These are phyloP conservation scores for Neodiprion pinetum DNA, from an alignment of 1,140 invertebrate species.

Conservation along the genomic window DNA sequence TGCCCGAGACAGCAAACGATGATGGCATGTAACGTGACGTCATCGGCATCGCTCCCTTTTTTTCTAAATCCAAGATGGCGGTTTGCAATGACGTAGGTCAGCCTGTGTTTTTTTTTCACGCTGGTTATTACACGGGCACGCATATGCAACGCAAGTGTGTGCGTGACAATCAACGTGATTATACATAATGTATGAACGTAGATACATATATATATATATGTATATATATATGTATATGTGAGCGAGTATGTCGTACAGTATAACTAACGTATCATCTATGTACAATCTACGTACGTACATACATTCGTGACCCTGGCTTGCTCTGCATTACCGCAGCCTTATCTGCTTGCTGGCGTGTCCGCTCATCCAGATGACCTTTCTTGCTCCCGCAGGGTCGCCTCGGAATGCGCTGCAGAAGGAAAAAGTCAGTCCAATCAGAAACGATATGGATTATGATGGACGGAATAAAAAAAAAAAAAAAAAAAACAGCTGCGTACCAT, in stretches of 20 bases:
- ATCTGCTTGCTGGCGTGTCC: not conserved
- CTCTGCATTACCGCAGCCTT: not conserved
- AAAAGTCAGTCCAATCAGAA: too few species aligned
- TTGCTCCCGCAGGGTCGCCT: not conserved
- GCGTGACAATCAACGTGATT: too few species aligned
- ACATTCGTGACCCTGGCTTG: not conserved
- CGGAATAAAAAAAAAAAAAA: too few species aligned
- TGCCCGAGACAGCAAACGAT: too few species aligned
- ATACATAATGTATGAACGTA: too few species aligned
- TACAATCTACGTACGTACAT: not conserved
- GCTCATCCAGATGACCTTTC: conserved; percentile 1
- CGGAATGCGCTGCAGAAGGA: not conserved
- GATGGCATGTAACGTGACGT: too few species aligned
- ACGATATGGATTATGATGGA: too few species aligned
- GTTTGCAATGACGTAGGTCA: not conserved
- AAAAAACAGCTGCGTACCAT: too few species aligned
- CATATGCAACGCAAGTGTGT: too few species aligned
- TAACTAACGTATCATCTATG: not conserved
- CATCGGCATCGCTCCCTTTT: not conserved
- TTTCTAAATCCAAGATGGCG: not conserved
- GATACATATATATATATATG: too few species aligned
- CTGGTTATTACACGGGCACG: not conserved
- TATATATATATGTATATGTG: too few species aligned
- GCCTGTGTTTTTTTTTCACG: not conserved
- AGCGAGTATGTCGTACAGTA: not conserved